Evolutionary conservation across 2,888 invertebrate genomes (phyloP).

Genomic region (Pyrrhia umbra): DNA sequence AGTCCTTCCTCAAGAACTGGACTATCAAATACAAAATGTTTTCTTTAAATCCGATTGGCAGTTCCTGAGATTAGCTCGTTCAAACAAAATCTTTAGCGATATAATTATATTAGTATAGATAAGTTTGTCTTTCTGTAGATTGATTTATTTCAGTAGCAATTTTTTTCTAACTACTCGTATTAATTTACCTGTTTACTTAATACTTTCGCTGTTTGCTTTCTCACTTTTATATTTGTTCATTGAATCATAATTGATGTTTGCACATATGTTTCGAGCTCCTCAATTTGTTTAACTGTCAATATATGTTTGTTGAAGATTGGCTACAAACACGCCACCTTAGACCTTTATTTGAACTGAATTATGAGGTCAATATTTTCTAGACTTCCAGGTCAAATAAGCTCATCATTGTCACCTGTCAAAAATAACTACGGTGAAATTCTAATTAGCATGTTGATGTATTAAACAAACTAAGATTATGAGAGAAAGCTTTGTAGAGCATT

Average conservation of each 20-base stretch:
- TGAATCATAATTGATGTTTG: conserved; percentile 43
- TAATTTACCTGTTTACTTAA: conserved; percentile 15
- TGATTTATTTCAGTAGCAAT: too few relatives aligned
- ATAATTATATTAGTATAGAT: too few relatives aligned
- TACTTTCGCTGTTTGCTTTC: conserved; percentile 40
- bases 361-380: conserved; percentile 68
- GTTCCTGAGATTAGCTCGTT: too few relatives aligned
- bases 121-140: too few relatives aligned
- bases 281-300: conserved; percentile 52
- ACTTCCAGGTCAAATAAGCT: conserved; percentile 75
- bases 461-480: conserved; percentile 68
- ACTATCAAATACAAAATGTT: too few relatives aligned
- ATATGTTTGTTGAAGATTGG: conserved; percentile 33
- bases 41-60: too few relatives aligned
- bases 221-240: conserved; percentile 38
- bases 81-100: too few relatives aligned
- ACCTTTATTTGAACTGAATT: conserved; percentile 61
- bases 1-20: too few relatives aligned
- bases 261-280: conserved; percentile 34
- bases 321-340: conserved; percentile 30
- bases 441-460: conserved; percentile 74
- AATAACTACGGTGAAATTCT: conserved; percentile 74
- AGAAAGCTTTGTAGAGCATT: conserved; percentile 73
- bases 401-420: conserved; percentile 74
- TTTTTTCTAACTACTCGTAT: too few relatives aligned